A percentile compares a stretch with the other conserved stretches of the same genome.
phyloP scores from a whole-genome alignment of 2,113 vertebrate species.

The Sturnus vulgaris region DNA sequence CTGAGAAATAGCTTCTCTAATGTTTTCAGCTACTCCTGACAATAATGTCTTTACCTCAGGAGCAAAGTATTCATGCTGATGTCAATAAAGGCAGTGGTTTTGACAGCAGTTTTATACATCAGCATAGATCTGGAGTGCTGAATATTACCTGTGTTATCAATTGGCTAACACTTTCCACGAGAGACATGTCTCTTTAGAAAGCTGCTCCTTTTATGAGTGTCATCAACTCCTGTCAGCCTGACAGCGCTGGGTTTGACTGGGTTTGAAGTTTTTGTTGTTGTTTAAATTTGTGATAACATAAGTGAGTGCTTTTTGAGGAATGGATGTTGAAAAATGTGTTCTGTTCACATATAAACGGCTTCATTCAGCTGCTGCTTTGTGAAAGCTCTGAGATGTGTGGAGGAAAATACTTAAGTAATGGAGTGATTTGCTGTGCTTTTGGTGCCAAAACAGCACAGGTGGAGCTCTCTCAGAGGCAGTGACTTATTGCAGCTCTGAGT shows the following conservation, averaged over 20 bases:
- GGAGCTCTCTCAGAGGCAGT: neutral
- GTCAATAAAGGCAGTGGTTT: constrained; percentile 35
- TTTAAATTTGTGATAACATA: neutral
- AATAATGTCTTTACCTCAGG: neutral
- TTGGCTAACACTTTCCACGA: neutral
- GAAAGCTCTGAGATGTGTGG: neutral
- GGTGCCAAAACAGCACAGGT: neutral
- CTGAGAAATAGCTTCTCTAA: neutral
- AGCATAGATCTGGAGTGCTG: neutral
- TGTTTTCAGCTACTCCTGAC: constrained; percentile 2
- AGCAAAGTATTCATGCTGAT: neutral
- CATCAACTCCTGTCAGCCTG: constrained; percentile 36
- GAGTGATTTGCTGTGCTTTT: neutral
- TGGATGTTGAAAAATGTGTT: neutral
- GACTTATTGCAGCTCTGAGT: neutral
- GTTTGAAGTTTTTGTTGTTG: neutral
- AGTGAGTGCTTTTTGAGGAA: neutral
- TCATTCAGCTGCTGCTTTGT: neutral
- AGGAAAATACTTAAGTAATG: neutral
- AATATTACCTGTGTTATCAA: constrained; percentile 32
- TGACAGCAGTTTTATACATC: constrained; percentile 45
- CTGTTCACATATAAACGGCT: neutral
- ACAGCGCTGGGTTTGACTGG: neutral
- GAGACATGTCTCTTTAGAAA: constrained; percentile 33
- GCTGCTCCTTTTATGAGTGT: constrained; percentile 24